These are phyloP conservation scores for Cydia splendana DNA, from an alignment of 1,140 invertebrate species.

Conservation along the genomic window DNA sequence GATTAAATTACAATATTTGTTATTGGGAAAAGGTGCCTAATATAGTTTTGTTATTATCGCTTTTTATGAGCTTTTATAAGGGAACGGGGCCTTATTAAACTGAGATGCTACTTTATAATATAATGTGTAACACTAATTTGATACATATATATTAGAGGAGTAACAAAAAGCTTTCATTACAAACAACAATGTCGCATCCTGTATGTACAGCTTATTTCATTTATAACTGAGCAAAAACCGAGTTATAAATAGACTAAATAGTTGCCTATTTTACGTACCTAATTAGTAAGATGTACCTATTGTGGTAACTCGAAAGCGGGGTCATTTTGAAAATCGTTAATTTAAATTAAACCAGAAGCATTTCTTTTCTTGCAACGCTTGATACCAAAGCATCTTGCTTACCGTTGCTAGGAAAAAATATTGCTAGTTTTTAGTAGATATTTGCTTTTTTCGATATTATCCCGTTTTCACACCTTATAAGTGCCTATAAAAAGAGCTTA, in stretches of 20 bases:
- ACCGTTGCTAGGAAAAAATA: too few species aligned
- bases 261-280: too few species aligned
- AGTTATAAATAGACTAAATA: background rate
- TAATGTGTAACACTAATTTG: background rate
- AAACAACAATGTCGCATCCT: background rate
- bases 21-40: background rate
- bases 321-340: too few species aligned
- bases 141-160: background rate
- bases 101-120: background rate
- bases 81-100: constrained; percentile 22
- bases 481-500: too few species aligned
- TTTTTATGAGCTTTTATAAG: constrained; percentile 1
- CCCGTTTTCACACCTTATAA: too few species aligned
- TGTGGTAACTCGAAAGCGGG: too few species aligned
- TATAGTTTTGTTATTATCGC: background rate
- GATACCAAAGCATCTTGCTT: too few species aligned
- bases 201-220: background rate
- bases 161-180: background rate
- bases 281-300: too few species aligned
- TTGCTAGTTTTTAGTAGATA: too few species aligned
- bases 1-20: background rate
- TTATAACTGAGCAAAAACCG: background rate
- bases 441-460: too few species aligned
- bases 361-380: too few species aligned
- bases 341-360: too few species aligned